phyloP scores from a whole-genome alignment of 92 coral and sea anemone species.

The Porites divaricata region DNA sequence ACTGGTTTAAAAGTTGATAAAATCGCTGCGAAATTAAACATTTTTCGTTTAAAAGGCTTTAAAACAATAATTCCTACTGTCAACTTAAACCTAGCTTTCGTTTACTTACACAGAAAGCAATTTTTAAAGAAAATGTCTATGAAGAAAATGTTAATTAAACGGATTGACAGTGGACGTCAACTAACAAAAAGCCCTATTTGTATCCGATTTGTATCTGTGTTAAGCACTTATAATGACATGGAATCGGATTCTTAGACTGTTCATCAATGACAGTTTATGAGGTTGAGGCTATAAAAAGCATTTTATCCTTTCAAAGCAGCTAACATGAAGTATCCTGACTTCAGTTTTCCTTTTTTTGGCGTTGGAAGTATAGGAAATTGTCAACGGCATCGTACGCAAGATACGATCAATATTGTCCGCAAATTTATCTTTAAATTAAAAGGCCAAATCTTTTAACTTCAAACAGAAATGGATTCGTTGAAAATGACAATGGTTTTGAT shows the following conservation, averaged over 20 bases:
- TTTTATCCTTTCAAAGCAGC: neutral
- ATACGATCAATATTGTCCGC: no score
- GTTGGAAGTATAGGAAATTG: no score
- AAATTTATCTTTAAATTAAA: no score
- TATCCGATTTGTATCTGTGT: neutral
- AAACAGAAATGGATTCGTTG: no score
- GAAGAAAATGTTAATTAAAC: no score
- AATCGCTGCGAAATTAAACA: no score
- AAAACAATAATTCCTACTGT: neutral
- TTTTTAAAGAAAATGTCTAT: neutral
- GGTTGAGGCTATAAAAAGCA: neutral
- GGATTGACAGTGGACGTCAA: neutral
- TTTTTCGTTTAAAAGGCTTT: neutral
- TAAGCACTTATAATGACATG: neutral
- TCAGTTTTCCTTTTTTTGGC: neutral
- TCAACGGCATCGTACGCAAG: no score
- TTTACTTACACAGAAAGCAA: neutral
- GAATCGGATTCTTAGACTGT: neutral
- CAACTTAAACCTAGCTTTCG: neutral
- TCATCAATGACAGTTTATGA: neutral
- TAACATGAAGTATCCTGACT: neutral
- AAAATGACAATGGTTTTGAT: no score
- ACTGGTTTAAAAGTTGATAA: no score
- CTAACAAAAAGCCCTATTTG: neutral
- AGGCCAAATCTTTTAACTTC: no score